Percentiles rank a stretch among this genome's conserved stretches.
These are phyloP conservation scores for Drosophila sechellia DNA, from an alignment of 1,140 invertebrate species.

Conservation along the genomic window DNA sequence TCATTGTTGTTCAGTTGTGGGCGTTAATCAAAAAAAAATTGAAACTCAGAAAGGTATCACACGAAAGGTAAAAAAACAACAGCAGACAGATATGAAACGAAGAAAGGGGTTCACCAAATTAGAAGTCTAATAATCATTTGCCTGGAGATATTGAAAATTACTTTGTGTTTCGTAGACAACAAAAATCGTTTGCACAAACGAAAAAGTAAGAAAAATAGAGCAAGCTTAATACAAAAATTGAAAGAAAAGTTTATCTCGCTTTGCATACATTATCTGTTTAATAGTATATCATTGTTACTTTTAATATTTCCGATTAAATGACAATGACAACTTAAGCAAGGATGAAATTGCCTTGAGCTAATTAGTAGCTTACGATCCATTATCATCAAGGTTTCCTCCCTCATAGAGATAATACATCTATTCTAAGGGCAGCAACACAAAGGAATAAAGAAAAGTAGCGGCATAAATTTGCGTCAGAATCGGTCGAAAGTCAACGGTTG, in stretches of 20 bases:
- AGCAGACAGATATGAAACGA: slow-evolving; percentile 3
- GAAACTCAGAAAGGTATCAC: not conserved
- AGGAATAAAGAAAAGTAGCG: slow-evolving; percentile 5
- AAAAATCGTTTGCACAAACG: too few relatives aligned
- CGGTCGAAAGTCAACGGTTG: slow-evolving; percentile 6
- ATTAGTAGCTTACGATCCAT: not conserved
- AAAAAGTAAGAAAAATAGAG: not conserved
- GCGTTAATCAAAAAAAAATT: slow-evolving; percentile 13
- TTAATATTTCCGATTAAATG: too few relatives aligned
- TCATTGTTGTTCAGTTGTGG: slow-evolving; percentile 49
- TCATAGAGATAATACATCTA: slow-evolving; percentile 4
- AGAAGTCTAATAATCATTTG: slow-evolving; percentile 12
- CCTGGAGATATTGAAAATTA: not conserved
- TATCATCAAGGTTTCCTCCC: not conserved
- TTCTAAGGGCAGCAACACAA: slow-evolving; percentile 24
- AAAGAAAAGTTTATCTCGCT: not conserved
- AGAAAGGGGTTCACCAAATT: too few relatives aligned
- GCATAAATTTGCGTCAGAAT: slow-evolving; percentile 15
- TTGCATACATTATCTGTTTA: not conserved
- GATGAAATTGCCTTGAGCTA: slow-evolving; percentile 20
- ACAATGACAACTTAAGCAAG: not conserved
- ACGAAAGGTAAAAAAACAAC: not conserved
- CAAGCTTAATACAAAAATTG: not conserved
- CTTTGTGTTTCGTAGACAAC: not conserved
- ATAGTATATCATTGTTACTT: too few relatives aligned